Conservation (phyloP, 2,797 vertebrate genomes). For the Ceyx erithaca region DNA sequence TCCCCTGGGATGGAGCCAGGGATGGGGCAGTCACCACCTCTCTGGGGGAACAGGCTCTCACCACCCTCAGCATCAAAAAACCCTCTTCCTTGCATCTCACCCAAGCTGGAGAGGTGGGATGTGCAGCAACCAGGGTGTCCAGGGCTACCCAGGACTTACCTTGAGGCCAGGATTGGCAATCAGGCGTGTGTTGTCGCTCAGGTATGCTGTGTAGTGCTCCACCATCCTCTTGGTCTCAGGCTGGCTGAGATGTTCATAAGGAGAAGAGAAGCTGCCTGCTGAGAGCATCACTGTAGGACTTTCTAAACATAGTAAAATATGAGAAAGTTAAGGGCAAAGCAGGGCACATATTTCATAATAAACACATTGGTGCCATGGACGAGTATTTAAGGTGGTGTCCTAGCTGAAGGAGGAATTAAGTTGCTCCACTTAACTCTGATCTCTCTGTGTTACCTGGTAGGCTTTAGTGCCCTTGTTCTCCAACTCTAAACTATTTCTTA, state of each 20-base stretch:
- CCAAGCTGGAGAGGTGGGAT: background rate
- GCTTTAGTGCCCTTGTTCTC: background rate
- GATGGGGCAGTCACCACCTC: background rate
- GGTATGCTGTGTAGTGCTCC: conserved; percentile 98
- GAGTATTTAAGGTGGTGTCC: too few relatives aligned
- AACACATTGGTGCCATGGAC: fast-evolving
- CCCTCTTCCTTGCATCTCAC: background rate
- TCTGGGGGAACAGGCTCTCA: background rate
- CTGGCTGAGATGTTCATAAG: conserved; percentile 97
- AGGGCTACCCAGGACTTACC: conserved; percentile 73
- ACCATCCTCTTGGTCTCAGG: conserved; percentile 99
- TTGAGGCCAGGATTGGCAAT: conserved; percentile 98
- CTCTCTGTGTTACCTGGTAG: background rate
- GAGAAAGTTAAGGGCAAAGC: background rate
- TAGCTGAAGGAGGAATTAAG: too few relatives aligned
- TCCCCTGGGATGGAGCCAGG: background rate
- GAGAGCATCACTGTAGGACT: conserved; percentile 97
- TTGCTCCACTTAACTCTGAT: background rate
- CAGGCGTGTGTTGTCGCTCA: conserved; percentile 97
- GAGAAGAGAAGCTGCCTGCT: conserved; percentile 96
- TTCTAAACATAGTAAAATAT: conserved; percentile 77
- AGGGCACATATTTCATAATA: fast-evolving
- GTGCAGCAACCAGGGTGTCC: too few relatives aligned
- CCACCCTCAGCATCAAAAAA: background rate
- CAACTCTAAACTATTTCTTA: background rate